These are phyloP conservation scores for Epinotia nisella DNA, from an alignment of 2,888 invertebrate genomes.

Conservation along the genomic window DNA sequence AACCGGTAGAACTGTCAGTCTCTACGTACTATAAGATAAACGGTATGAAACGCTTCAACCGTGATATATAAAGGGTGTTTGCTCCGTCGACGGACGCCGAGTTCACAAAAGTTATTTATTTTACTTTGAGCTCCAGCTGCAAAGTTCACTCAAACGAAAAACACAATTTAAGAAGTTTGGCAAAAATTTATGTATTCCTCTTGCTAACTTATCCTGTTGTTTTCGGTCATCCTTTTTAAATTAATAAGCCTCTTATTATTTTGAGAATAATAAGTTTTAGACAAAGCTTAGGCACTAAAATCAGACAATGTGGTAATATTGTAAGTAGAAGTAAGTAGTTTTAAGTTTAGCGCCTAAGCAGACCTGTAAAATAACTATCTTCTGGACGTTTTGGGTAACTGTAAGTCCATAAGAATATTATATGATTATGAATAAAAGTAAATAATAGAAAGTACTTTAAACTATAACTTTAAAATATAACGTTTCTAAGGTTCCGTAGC, in stretches of 20 bases:
- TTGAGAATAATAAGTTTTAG: constrained; percentile 20
- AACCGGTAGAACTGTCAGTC: neutral
- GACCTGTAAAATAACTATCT: too few species aligned
- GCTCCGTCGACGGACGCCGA: constrained; percentile 52
- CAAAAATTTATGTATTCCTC: constrained; percentile 52
- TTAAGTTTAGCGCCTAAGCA: too few species aligned
- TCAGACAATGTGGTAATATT: too few species aligned
- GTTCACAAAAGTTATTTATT: constrained; percentile 57
- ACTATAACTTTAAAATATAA: too few species aligned
- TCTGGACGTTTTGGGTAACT: too few species aligned
- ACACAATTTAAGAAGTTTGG: constrained; percentile 63
- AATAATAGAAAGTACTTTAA: too few species aligned
- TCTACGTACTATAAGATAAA: constrained; percentile 15
- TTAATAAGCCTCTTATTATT: constrained; percentile 42
- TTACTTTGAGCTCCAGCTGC: constrained; percentile 51
- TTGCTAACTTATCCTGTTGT: constrained; percentile 55
- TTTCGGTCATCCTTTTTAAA: constrained; percentile 53
- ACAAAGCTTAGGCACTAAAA: constrained; percentile 29
- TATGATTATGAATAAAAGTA: too few species aligned
- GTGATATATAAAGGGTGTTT: constrained; percentile 46
- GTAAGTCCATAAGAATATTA: too few species aligned
- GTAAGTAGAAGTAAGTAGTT: too few species aligned
- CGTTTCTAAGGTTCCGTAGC: too few species aligned
- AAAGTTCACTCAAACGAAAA: constrained; percentile 60
- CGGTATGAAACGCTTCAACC: constrained; percentile 37